Evolutionary conservation across 2,797 vertebrate species (phyloP).

Genomic region (Channa striata): DNA sequence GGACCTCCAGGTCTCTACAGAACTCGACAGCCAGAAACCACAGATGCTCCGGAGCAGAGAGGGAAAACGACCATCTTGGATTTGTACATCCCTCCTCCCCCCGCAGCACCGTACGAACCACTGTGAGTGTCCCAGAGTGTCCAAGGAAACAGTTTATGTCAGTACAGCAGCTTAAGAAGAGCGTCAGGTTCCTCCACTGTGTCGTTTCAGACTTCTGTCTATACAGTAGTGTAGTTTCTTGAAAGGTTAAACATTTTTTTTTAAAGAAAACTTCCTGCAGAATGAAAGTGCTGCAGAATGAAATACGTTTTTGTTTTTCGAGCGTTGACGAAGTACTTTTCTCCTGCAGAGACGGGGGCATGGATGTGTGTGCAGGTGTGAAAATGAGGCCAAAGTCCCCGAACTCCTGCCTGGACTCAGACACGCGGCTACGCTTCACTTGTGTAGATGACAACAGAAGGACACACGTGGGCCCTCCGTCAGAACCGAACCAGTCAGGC

Average conservation of each 20-base stretch:
- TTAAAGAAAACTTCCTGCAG: no score
- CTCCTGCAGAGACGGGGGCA: slow-evolving; percentile 82
- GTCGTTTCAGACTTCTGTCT: no score
- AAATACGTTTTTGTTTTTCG: background rate
- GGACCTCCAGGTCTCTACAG: slow-evolving; percentile 71
- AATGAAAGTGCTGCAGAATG: no score
- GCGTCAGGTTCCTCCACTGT: no score
- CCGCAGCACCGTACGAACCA: slow-evolving; percentile 88
- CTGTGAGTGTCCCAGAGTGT: slow-evolving; percentile 80
- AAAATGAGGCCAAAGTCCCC: slow-evolving; percentile 84
- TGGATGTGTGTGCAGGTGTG: slow-evolving; percentile 32
- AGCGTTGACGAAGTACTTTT: no score
- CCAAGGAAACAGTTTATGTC: background rate
- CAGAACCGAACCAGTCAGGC: slow-evolving; percentile 74
- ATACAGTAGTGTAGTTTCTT: no score
- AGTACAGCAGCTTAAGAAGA: background rate
- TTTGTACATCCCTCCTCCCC: slow-evolving; percentile 92
- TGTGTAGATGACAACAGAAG: slow-evolving; percentile 77
- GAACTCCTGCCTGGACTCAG: slow-evolving; percentile 91
- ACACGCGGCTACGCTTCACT: slow-evolving; percentile 84
- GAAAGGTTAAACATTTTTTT: no score
- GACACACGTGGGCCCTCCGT: slow-evolving; percentile 60
- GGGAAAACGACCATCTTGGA: slow-evolving; percentile 91
- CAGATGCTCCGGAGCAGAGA: slow-evolving; percentile 83
- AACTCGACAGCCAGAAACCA: slow-evolving; percentile 77